Conservation (phyloP, 2,113 vertebrate species). For the Proteles cristata region DNA sequence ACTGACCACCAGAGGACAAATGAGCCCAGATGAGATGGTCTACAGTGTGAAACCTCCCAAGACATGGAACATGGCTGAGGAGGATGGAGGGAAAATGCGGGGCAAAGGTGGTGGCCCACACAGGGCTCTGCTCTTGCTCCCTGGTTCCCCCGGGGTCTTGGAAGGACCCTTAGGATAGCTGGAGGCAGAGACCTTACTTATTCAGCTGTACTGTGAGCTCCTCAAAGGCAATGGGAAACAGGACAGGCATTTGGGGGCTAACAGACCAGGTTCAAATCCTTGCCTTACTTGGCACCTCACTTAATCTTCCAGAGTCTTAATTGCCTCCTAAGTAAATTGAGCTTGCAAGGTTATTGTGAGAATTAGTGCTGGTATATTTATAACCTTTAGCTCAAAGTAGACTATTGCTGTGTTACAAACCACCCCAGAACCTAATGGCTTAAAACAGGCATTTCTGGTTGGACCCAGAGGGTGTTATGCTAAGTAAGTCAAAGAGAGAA, state of each 20-base stretch:
- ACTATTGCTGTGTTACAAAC: background rate
- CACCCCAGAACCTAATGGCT: background rate
- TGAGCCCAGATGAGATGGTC: background rate
- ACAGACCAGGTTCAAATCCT: background rate
- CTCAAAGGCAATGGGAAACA: background rate
- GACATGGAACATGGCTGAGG: background rate
- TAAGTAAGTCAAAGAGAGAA: background rate
- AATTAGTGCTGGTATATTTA: background rate
- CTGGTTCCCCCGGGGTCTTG: too few species aligned
- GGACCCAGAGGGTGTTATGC: background rate
- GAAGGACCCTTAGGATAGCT: background rate
- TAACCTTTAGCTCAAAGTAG: background rate
- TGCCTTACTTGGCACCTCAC: background rate
- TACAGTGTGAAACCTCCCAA: background rate
- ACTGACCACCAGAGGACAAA: background rate
- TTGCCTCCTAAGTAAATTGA: background rate
- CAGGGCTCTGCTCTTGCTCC: background rate
- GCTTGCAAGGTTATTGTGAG: background rate
- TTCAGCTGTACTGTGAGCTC: background rate
- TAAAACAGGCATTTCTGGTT: background rate
- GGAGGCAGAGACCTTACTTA: background rate
- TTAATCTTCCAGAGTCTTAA: background rate
- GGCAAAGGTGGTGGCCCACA: background rate
- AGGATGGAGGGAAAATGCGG: background rate
- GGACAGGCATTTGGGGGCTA: background rate